phyloP scores from a whole-genome alignment of 2,113 vertebrate species.

The Cheilinus undulatus region DNA sequence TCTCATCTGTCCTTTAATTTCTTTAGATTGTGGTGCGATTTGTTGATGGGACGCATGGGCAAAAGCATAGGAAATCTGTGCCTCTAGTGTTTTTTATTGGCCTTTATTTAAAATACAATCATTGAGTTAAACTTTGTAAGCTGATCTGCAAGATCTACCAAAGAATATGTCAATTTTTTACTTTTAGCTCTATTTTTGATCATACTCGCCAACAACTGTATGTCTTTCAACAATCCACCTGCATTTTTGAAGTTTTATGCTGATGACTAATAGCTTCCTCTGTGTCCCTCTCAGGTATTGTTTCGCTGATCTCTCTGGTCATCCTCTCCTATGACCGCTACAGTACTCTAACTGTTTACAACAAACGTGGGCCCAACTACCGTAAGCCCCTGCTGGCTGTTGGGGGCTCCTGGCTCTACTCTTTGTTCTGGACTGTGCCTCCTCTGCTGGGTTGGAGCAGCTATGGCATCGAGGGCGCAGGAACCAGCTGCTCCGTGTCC shows the following conservation, averaged over 20 bases:
- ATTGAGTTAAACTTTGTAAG: no score
- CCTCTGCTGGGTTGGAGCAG: slow-evolving; percentile 92
- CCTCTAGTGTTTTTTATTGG: no score
- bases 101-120: no score
- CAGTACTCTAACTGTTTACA: slow-evolving; percentile 88
- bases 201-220: neutral
- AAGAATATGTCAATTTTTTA: no score
- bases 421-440: slow-evolving; percentile 89
- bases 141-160: no score
- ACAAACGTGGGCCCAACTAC: slow-evolving; percentile 81
- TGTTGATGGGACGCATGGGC: no score
- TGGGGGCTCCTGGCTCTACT: slow-evolving; percentile 87
- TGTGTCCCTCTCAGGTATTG: slow-evolving; percentile 83
- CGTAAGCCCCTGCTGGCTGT: slow-evolving; percentile 87
- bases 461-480: slow-evolving; percentile 88
- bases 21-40: no score
- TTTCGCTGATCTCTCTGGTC: slow-evolving; percentile 90
- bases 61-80: no score
- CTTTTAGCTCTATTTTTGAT: no score
- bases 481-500: slow-evolving; percentile 89
- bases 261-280: neutral
- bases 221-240: neutral
- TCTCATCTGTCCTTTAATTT: no score
- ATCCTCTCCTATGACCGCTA: slow-evolving; percentile 91
- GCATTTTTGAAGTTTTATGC: no score